These are phyloP conservation scores for Neomonachus schauinslandi DNA, from an alignment of 2,113 vertebrate species.

Conservation along the genomic window DNA sequence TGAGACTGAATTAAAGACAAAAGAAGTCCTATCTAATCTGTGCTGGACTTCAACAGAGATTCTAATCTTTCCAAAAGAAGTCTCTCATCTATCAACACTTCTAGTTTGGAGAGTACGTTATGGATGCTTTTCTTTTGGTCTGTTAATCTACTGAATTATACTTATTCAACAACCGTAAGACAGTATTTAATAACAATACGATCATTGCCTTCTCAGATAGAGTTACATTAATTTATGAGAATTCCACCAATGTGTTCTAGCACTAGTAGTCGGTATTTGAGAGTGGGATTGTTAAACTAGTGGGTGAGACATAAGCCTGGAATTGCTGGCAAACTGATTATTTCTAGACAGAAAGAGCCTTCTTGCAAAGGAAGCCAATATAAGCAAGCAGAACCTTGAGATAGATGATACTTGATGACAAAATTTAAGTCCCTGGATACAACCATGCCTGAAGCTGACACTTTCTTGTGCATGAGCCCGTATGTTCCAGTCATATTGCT, in stretches of 20 bases:
- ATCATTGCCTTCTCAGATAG: not conserved
- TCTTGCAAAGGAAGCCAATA: not conserved
- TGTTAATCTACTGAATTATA: not conserved
- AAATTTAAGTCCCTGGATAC: not conserved
- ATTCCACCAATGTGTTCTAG: not conserved
- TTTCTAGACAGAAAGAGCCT: not conserved
- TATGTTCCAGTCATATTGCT: not conserved
- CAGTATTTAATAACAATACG: not conserved
- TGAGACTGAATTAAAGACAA: constrained; percentile 39
- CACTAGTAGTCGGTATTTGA: not conserved
- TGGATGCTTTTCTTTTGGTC: not conserved
- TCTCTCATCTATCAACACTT: not conserved
- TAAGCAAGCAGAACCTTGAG: not conserved
- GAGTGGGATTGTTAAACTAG: not conserved
- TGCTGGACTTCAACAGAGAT: not conserved
- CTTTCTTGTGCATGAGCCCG: not conserved
- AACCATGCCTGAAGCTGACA: not conserved
- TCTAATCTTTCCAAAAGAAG: not conserved
- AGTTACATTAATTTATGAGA: not conserved
- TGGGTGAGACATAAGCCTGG: not conserved
- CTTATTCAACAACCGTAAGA: not conserved
- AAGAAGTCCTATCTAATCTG: not conserved
- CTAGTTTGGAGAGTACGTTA: not conserved
- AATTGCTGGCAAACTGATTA: not conserved
- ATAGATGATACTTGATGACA: not conserved